Conservation (phyloP, 64 coral and sea anemone genomes). For the Stichodactyla mertensii region DNA sequence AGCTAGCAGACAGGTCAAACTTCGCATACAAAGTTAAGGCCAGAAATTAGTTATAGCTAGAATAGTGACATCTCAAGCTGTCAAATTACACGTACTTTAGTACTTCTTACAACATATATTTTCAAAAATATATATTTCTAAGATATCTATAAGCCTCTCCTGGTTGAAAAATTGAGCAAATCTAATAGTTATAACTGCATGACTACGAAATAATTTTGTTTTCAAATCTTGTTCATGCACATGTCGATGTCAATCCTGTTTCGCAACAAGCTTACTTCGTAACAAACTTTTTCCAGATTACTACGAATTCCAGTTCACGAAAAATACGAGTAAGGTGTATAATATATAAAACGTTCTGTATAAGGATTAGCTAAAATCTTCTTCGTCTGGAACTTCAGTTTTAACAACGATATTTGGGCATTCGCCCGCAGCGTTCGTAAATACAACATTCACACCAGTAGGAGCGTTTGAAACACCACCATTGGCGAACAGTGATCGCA, state of each 20-base stretch:
- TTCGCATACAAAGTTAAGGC: too few species aligned
- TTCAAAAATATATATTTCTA: too few species aligned
- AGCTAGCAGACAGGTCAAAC: too few species aligned
- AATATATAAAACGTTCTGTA: not conserved
- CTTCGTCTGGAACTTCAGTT: conserved; percentile 9
- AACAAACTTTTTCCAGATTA: not conserved
- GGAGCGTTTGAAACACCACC: conserved; percentile 72
- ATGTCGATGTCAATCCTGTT: not conserved
- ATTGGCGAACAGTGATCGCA: conserved; percentile 88
- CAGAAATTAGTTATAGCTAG: too few species aligned
- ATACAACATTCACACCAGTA: conserved; percentile 67
- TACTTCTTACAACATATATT: too few species aligned
- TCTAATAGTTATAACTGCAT: not conserved
- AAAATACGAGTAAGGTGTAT: not conserved
- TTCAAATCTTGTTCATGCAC: not conserved
- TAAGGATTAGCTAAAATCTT: not conserved
- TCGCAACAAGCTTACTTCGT: not conserved
- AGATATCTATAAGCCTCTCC: too few species aligned
- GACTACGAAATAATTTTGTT: not conserved
- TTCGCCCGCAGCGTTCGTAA: conserved; percentile 28
- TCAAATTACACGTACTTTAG: too few species aligned
- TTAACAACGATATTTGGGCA: not conserved
- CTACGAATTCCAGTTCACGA: too few species aligned
- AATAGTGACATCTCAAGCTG: too few species aligned
- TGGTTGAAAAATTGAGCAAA: not conserved